Base-by-base conservation (phyloP, 2,797 vertebrate species). In the Ptychobarbus kaznakovi region DNA sequence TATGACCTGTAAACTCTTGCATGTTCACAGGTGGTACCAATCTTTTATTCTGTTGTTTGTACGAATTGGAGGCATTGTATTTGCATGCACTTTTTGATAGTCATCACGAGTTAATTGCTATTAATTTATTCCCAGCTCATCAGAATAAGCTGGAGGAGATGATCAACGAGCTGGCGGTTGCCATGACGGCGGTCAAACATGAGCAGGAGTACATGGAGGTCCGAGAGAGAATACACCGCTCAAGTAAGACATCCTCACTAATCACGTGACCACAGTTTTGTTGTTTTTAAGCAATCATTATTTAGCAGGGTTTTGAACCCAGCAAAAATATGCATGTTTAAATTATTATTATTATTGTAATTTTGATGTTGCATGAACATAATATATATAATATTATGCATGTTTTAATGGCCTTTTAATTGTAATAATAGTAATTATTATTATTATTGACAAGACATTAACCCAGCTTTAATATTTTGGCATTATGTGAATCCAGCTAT, bases 181-280 rank as follows among this genome's bases (percentile, higher is more conserved):
- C 98, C 1, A 99, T 99, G 98, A 99, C 98, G 0, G 98, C 98
- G 0, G 98, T 99, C 4, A 99, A 99, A 91, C 98, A 99, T 0
- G 98, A 99, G 89, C 98, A 99, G 93, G 98, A 99, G 92, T 99
- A 99, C 96, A 99, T 99, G 98, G 98, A 99, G 94, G 98, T 99
- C n/a, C 97, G 98, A 9, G 98, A 99, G 94, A 96, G 98, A 89
- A 99, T 99, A 97, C 98, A 99, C 94, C 96, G 98, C 96, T 97
- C 98, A 88, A 97, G 98, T 99, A 94, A 51, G 97, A 90, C n/a
- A 18, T n/a, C 20, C 53, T 1, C 9, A 2, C 25, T 22, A 1
- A 15, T 38, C 28, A 5, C 51, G 5, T 28, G 32, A 56, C 6
- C 61, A 16, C 25, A 12, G 25, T 28, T 28, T 6, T 28, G 1